Evolutionary conservation across 2,888 invertebrate genomes (phyloP).

Genomic region (Acanthosoma haemorrhoidale): DNA sequence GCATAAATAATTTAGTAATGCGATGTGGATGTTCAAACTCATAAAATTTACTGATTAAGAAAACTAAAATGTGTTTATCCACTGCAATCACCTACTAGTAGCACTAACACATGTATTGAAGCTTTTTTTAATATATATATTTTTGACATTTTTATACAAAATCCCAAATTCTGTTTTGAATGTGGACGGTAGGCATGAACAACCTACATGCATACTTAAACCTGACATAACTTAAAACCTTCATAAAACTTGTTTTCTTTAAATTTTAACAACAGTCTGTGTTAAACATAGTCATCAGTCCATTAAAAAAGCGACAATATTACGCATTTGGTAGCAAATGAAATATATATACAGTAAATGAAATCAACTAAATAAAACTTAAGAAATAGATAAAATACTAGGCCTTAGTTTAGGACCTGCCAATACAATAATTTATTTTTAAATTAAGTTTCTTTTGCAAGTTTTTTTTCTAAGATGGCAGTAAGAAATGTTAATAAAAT

Average conservation of each 20-base stretch:
- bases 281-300: too few relatives aligned
- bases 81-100: background rate
- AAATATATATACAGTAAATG: too few relatives aligned
- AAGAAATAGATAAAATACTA: background rate
- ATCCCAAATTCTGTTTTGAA: background rate
- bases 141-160: background rate
- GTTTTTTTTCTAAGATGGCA: background rate
- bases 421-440: background rate
- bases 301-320: too few relatives aligned
- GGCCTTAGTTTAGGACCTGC: conserved; percentile 18
- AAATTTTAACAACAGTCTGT: background rate
- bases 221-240: too few relatives aligned
- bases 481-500: background rate
- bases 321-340: too few relatives aligned
- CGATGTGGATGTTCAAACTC: conserved; percentile 20
- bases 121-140: background rate
- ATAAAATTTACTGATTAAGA: conserved; percentile 7
- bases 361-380: background rate
- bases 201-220: conserved; percentile 29
- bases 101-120: background rate
- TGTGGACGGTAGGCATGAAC: conserved; percentile 28
- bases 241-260: background rate
- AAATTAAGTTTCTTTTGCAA: background rate
- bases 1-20: conserved; percentile 11
- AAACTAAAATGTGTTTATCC: background rate